Base-by-base conservation (phyloP, 2,888 invertebrate genomes). In the Taphrorychus bicolor region DNA sequence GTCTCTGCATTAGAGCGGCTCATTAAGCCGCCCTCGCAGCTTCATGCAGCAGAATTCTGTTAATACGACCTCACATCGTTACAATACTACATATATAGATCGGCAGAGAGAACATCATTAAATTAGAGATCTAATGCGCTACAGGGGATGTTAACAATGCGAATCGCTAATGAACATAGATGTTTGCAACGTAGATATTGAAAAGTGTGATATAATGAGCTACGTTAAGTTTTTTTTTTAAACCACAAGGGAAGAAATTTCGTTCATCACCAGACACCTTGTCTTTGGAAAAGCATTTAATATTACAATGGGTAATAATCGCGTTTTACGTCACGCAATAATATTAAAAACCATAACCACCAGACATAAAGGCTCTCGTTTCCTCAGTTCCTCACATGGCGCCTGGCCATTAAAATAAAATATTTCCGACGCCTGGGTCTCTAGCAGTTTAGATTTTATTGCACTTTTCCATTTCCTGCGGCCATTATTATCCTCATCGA, bases 361-460 rank as follows among this genome's bases (percentile, higher is more conserved):
- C 32, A 61, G 61, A 22, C 58, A 58, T 14, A 58, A 32, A 58
- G 22, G 42, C 61, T 42, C 61, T 54, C 53, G 53, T 48, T 56
- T 42, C 21, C 14, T 48, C 60, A 53, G 60, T 41, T 52, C 24
- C 53, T 61, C 48, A 54, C 54, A 56, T 62, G 56, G 56, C 32
- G 32, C 32, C 32, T 32, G 45, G 32, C 62, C 54, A 62, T 62
- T 62, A 62, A 62, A 62, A 56, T 62, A 56, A 62, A 56, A 62
- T 62, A 62, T 62, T 49, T 56, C 62, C 62, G 62, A 48, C 56
- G 56, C 56, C 54, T 54, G 32, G 54, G 7, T 16, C 48, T n/a
- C n/a, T 19, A 32, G 56, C 54, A 62, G 49, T 62, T 62, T 62
- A 56, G 62, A 62, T 62, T 62, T 62, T 62, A 62, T 62, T 54